phyloP scores from a whole-genome alignment of 2,113 vertebrate genomes.

The Sciurus niger region DNA sequence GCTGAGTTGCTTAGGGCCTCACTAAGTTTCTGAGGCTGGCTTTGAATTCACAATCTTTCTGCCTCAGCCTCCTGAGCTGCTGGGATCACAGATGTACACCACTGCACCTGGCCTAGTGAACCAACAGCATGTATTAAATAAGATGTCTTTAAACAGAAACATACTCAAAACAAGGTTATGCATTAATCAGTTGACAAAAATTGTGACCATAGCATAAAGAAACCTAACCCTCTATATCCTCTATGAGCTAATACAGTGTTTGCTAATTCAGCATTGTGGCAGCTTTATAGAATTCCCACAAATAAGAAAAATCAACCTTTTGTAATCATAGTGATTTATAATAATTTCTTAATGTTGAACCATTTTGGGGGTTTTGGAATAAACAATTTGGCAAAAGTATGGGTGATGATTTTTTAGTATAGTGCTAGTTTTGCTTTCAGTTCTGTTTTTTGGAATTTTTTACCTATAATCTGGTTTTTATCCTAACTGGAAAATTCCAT shows the following conservation, averaged over 20 bases:
- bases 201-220: background rate
- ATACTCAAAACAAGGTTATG: background rate
- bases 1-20: too few relatives aligned
- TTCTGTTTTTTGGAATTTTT: background rate
- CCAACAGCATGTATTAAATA: background rate
- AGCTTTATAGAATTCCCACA: slow-evolving; percentile 32
- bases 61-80: too few relatives aligned
- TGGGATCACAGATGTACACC: too few relatives aligned
- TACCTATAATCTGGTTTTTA: background rate
- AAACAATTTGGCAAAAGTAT: slow-evolving; percentile 51
- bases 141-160: slow-evolving; percentile 1
- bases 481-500: slow-evolving; percentile 30
- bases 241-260: background rate
- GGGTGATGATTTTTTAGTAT: slow-evolving; percentile 26
- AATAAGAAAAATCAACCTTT: slow-evolving; percentile 36
- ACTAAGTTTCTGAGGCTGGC: too few relatives aligned
- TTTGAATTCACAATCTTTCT: too few relatives aligned
- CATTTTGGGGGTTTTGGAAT: slow-evolving; percentile 54
- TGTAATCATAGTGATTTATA: slow-evolving; percentile 37
- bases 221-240: slow-evolving; percentile 18
- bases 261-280: slow-evolving; percentile 11
- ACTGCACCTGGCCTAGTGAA: too few relatives aligned
- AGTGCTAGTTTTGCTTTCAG: background rate
- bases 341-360: slow-evolving; percentile 50
- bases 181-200: slow-evolving; percentile 34